Conservation (phyloP, 2,888 invertebrate species). For the Pollenia angustigena region DNA sequence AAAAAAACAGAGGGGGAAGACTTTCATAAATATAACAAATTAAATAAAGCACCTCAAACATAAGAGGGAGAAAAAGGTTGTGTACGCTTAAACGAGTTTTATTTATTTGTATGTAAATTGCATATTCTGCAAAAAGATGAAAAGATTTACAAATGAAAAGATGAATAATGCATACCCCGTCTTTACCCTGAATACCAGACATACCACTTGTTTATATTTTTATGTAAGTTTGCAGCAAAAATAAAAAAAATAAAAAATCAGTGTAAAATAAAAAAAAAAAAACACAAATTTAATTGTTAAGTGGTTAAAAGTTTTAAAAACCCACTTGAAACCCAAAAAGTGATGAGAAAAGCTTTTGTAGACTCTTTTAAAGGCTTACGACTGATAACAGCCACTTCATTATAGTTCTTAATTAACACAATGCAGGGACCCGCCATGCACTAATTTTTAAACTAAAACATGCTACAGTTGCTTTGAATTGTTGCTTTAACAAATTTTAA, state of each 20-base stretch:
- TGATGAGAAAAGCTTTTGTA: neutral
- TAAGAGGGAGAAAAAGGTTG: neutral
- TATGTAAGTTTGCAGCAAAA: neutral
- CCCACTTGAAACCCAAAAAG: neutral
- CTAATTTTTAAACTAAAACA: no score
- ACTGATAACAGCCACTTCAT: conserved; percentile 28
- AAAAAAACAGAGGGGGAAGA: conserved; percentile 82
- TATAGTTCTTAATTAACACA: conserved; percentile 9
- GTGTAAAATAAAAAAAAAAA: neutral
- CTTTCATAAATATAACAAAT: neutral
- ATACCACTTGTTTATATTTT: neutral
- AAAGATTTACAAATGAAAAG: conserved; percentile 19
- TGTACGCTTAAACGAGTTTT: conserved; percentile 21
- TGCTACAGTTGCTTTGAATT: no score
- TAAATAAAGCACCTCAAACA: neutral
- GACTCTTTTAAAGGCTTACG: neutral
- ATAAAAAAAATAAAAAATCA: no score
- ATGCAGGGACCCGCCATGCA: no score
- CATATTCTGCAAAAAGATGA: neutral
- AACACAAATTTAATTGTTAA: conserved; percentile 16
- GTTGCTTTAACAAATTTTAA: no score
- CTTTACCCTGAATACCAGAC: conserved; percentile 18
- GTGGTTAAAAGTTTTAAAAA: conserved; percentile 12
- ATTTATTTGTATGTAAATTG: conserved; percentile 21
- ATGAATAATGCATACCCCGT: conserved; percentile 1